Conservation (phyloP, 2,888 invertebrate genomes). For the Slavum lentiscoides region DNA sequence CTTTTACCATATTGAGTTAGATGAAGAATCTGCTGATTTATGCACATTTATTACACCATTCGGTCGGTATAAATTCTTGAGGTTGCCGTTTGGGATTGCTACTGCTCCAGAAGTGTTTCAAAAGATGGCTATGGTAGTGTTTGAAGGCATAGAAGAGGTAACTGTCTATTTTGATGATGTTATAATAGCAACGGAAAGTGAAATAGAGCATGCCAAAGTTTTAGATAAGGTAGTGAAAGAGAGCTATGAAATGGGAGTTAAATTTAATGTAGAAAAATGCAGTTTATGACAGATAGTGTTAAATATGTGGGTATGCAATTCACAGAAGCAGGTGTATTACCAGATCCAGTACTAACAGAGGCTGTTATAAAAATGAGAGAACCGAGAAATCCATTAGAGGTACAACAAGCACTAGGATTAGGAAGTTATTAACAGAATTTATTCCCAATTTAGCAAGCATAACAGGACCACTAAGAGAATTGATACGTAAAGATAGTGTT, state of each 20-base stretch:
- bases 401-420: constrained; percentile 55
- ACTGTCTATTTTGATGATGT: constrained; percentile 40
- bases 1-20: constrained; percentile 55
- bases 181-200: constrained; percentile 22
- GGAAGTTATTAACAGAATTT: constrained; percentile 54
- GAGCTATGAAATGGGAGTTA: constrained; percentile 50
- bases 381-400: constrained; percentile 52
- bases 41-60: constrained; percentile 54
- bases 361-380: constrained; percentile 35
- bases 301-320: constrained; percentile 52
- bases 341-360: constrained; percentile 23
- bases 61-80: constrained; percentile 55
- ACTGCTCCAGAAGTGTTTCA: constrained; percentile 55
- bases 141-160: constrained; percentile 17
- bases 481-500: constrained; percentile 49
- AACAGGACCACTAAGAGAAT: constrained; percentile 54
- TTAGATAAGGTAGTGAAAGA: constrained; percentile 51
- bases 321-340: constrained; percentile 38
- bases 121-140: neutral
- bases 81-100: constrained; percentile 55
- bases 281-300: constrained; percentile 50
- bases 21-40: constrained; percentile 54
- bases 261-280: constrained; percentile 54
- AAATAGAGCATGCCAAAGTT: constrained; percentile 53
- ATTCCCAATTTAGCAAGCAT: constrained; percentile 54